These are phyloP conservation scores for Rhinoraja longicauda DNA, from an alignment of 2,797 vertebrate species.

Conservation along the genomic window DNA sequence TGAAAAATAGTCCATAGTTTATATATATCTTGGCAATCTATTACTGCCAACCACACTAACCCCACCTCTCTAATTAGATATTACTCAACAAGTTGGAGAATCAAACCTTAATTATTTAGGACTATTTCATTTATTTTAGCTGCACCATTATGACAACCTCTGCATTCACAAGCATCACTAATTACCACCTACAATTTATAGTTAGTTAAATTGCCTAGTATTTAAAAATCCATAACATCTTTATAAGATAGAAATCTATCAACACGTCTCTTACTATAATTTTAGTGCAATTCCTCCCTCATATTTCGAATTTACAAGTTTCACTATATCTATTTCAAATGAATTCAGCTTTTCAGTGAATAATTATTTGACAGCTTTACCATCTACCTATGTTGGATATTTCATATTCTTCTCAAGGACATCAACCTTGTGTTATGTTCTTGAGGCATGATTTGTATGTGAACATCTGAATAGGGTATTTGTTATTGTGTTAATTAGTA, in stretches of 20 bases:
- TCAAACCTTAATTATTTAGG: slow-evolving; percentile 4
- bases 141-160: neutral
- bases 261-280: neutral
- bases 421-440: neutral
- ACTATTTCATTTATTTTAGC: neutral
- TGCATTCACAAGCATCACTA: slow-evolving; percentile 6
- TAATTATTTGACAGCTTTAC: neutral
- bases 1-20: neutral
- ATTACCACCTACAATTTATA: neutral
- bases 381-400: neutral
- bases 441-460: neutral
- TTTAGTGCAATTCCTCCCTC: neutral
- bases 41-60: neutral
- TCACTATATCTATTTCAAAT: neutral
- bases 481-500: neutral
- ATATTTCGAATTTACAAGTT: neutral
- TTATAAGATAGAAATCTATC: neutral
- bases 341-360: neutral
- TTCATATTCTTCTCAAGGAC: neutral
- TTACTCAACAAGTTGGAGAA: slow-evolving; percentile 5
- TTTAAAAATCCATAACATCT: neutral
- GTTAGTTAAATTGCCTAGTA: neutral
- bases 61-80: neutral
- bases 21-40: slow-evolving; percentile 23
- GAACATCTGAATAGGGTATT: neutral